phyloP scores from a whole-genome alignment of 2,797 vertebrate species.

The Phaenicophaeus curvirostris region DNA sequence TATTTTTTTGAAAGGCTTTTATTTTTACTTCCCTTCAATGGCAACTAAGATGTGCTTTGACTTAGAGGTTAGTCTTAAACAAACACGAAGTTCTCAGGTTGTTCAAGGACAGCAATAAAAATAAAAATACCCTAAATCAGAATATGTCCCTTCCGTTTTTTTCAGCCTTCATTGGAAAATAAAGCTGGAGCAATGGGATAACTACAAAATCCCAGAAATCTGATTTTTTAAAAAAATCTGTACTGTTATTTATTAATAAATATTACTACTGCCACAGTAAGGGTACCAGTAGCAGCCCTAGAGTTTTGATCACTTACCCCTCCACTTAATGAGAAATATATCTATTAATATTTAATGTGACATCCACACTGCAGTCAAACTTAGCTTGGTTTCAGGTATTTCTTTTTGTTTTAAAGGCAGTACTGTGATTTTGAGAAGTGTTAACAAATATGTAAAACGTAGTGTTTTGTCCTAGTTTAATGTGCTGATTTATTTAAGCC shows the following conservation, averaged over 20 bases:
- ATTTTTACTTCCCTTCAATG: constrained; percentile 5
- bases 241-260: not conserved
- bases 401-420: not conserved
- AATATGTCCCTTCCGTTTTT: not conserved
- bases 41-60: not conserved
- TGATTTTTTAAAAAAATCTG: not conserved
- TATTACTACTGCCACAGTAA: not conserved
- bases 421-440: not conserved
- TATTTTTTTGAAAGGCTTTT: not conserved
- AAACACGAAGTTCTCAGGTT: constrained; percentile 11
- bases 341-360: not conserved
- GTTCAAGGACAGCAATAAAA: not conserved
- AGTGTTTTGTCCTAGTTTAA: not conserved
- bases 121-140: not conserved
- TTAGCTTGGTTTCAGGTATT: not conserved
- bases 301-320: not conserved
- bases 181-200: not conserved
- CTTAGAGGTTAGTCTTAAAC: not conserved
- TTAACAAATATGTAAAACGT: not conserved
- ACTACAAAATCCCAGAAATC: not conserved
- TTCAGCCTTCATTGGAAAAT: not conserved
- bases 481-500: constrained; percentile 14
- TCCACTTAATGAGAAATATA: not conserved
- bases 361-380: not conserved
- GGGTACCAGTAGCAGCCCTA: not conserved